Percentiles rank a stretch among this genome's conserved stretches.
These are phyloP conservation scores for Gobiocypris rarus DNA, from an alignment of 2,113 vertebrate genomes.

Conservation along the genomic window DNA sequence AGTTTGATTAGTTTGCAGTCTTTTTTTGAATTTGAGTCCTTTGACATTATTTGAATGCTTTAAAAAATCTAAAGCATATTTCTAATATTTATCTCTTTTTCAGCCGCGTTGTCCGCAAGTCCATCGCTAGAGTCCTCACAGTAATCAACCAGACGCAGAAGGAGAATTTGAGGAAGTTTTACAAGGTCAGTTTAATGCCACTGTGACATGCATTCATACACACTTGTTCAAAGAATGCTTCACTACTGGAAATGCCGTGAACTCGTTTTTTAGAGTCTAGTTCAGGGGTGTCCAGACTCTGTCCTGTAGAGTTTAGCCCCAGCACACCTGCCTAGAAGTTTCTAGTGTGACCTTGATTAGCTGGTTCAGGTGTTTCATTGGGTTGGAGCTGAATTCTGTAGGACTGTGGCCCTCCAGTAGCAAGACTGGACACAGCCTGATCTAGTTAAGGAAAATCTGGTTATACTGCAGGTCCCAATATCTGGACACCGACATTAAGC, in stretches of 20 bases:
- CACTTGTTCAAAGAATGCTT: not conserved
- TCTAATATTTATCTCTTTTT: rapidly evolving
- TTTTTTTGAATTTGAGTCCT: too few species aligned
- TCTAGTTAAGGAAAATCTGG: not conserved
- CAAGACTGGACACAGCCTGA: too few species aligned
- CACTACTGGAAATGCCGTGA: not conserved
- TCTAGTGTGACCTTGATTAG: too few species aligned
- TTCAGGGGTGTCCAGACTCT: too few species aligned
- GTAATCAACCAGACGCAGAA: constrained; percentile 99
- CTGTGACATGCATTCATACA: not conserved
- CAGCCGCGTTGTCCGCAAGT: constrained; percentile 96
- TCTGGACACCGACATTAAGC: not conserved
- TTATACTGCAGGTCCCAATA: not conserved
- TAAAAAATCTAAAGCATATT: not conserved
- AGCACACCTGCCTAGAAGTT: too few species aligned
- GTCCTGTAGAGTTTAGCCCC: too few species aligned
- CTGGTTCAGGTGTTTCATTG: too few species aligned
- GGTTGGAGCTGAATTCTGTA: too few species aligned
- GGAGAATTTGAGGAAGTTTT: constrained; percentile 97
- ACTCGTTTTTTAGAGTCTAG: not conserved
- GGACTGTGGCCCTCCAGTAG: too few species aligned
- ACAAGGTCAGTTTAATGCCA: constrained; percentile 80
- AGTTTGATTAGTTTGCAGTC: too few species aligned
- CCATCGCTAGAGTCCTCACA: constrained; percentile 94
- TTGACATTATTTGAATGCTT: too few species aligned